Percentiles rank a stretch among this genome's conserved stretches.
Conservation (phyloP, 2,797 vertebrate genomes). For the Caiman crocodilus region DNA sequence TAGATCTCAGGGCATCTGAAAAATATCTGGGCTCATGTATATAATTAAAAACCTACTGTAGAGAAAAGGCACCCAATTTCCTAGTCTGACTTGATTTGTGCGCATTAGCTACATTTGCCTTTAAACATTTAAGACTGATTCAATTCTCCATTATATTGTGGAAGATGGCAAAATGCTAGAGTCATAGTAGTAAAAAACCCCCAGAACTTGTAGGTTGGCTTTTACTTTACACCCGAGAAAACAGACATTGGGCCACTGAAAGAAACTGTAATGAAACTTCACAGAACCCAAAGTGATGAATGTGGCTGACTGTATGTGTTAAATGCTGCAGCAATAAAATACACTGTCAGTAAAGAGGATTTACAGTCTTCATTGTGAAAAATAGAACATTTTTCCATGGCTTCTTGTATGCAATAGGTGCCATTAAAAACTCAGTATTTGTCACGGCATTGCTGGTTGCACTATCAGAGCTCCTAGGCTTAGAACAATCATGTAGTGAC, state of each 20-base stretch:
- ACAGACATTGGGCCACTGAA: neutral
- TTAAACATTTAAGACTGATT: neutral
- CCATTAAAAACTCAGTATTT: conserved; percentile 42
- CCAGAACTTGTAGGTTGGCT: neutral
- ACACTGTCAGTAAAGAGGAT: neutral
- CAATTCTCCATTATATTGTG: neutral
- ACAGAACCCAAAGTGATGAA: neutral
- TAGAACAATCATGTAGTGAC: neutral
- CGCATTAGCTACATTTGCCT: neutral
- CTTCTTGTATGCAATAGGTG: conserved; percentile 10
- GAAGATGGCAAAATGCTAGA: neutral
- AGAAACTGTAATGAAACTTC: neutral
- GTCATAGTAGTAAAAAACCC: neutral
- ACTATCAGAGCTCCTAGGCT: neutral
- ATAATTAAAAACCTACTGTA: neutral
- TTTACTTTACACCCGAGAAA: neutral
- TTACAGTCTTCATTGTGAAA: neutral
- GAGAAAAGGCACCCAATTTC: neutral
- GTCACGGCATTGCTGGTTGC: neutral
- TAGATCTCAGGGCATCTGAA: neutral
- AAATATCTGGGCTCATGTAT: neutral
- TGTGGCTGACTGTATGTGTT: neutral
- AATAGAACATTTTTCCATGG: neutral
- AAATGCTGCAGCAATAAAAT: rapidly evolving
- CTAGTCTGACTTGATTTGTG: neutral